Evolutionary conservation across 2,113 vertebrate species (phyloP), one percentile per base, ranked within the genome.

Genomic region (Eurystomus gularis): DNA sequence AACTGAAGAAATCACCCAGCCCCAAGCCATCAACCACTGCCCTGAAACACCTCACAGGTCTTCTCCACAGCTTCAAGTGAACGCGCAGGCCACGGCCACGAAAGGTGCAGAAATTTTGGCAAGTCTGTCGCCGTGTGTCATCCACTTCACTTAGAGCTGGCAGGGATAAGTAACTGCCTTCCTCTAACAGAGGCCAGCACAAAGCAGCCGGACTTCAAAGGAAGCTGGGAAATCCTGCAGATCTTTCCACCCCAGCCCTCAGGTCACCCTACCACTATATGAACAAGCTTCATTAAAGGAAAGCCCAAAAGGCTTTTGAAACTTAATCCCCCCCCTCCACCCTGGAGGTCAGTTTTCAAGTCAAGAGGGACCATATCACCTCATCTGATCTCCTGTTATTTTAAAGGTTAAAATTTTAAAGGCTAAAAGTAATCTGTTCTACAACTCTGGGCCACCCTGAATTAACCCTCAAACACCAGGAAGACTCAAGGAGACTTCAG

Each of bases 391-490:
- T 52, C 24, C 49, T 33, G 25, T 39, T 83, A 94, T 48, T 88
- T 86, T 64, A 88, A 86, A 84, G 33, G 28, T 31, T 66, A 46
- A 18, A 93, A 94, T 48, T 88, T 86, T 64, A 88, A 86, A 84
- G 33, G 28, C n/a, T 66, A 51, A 18, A 93, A 77, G 46, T 12
- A 81, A 57, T 31, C 39, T 4, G 5, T n/a, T 70, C 49, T 58
- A 25, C 52, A 68, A 15, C 29, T 33, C 35, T 31, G 11, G 33
- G 9, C 73, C 33, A 57, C 31, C 31, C 14, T 61, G 19, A 28
- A 73, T 70, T 73, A 81, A 86, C 51, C 48, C 42, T 62, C 69
- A 73, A 75, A 66, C 54, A 61, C n/a, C 31, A 58, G 29, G 33
- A 69, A 73, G 49, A 48, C 31, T 70, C 39, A 61, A 49, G n/a